A percentile compares a stretch with the other conserved stretches of the same genome.
These are phyloP conservation scores for Solenopsis fugax DNA, from an alignment of 1,140 invertebrate genomes.

Conservation along the genomic window DNA sequence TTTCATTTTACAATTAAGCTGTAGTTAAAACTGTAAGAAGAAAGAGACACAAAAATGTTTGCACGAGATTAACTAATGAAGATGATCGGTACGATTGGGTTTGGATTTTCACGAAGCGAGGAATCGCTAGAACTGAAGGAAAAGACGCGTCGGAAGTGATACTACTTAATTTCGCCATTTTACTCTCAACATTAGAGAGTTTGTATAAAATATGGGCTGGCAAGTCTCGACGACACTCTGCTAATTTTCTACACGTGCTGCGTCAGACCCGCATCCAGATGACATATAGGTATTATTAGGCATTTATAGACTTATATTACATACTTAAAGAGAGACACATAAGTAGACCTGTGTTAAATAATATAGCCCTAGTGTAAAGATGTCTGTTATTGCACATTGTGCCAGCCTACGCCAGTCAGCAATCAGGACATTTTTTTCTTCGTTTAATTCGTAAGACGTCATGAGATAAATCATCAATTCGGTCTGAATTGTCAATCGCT, in stretches of 20 bases:
- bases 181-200: constrained; percentile 22
- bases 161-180: constrained; percentile 31
- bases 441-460: constrained; percentile 25
- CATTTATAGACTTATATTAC: constrained; percentile 70
- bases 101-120: background rate
- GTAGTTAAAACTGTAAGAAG: background rate
- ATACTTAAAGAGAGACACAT: constrained; percentile 58
- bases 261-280: constrained; percentile 59
- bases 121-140: background rate
- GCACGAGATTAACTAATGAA: background rate
- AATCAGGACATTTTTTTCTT: constrained; percentile 32
- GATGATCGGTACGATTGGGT: background rate
- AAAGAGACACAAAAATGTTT: background rate
- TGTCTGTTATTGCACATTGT: constrained; percentile 38
- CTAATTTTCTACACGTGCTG: constrained; percentile 43
- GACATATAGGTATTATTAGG: constrained; percentile 69
- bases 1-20: background rate
- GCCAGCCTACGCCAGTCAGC: constrained; percentile 12
- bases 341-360: constrained; percentile 58
- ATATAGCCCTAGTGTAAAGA: constrained; percentile 38
- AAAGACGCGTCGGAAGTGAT: background rate
- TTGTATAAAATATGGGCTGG: constrained; percentile 41
- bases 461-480: constrained; percentile 20
- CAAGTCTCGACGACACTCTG: constrained; percentile 21
- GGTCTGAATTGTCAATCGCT: constrained; percentile 8